Conservation (phyloP, 1,140 invertebrate species). For the Trichonephila clavata region DNA sequence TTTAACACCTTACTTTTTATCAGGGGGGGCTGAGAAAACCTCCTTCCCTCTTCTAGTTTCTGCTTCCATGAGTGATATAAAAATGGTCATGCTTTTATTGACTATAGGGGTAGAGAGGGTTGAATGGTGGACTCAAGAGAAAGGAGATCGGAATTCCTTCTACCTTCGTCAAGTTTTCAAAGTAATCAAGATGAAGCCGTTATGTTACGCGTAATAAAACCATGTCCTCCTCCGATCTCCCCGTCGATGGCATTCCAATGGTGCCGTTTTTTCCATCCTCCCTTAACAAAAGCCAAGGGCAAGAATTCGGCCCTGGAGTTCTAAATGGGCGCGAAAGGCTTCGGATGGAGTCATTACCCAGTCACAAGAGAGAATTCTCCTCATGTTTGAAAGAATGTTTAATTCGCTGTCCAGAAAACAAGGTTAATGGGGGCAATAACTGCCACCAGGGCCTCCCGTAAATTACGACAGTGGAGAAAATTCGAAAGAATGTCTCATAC, state of each 20-base stretch:
- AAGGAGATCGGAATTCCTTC: slow-evolving; percentile 27
- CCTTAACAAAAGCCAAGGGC: slow-evolving; percentile 35
- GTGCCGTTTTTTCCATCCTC: slow-evolving; percentile 54
- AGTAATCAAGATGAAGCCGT: slow-evolving; percentile 58
- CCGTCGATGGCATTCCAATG: slow-evolving; percentile 60
- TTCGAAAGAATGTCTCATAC: slow-evolving; percentile 68
- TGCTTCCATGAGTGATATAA: not conserved
- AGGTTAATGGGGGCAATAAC: slow-evolving; percentile 75
- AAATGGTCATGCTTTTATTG: not conserved
- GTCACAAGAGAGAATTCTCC: slow-evolving; percentile 66
- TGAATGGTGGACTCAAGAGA: slow-evolving; percentile 23
- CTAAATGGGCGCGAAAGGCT: slow-evolving; percentile 51
- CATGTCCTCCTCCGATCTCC: slow-evolving; percentile 30
- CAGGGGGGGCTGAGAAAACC: not conserved
- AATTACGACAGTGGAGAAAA: slow-evolving; percentile 68
- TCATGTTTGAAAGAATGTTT: slow-evolving; percentile 74
- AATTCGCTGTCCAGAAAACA: slow-evolving; percentile 71
- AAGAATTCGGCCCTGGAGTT: slow-evolving; percentile 60
- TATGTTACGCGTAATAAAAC: slow-evolving; percentile 67
- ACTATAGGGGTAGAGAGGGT: not conserved
- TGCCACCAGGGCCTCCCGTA: slow-evolving; percentile 51
- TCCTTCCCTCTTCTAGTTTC: not conserved
- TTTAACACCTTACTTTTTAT: not conserved
- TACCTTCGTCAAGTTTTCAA: slow-evolving; percentile 62
- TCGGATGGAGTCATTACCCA: slow-evolving; percentile 53